Evolutionary conservation across 2,797 vertebrate species (phyloP).

Genomic region (Nyctibius grandis): DNA sequence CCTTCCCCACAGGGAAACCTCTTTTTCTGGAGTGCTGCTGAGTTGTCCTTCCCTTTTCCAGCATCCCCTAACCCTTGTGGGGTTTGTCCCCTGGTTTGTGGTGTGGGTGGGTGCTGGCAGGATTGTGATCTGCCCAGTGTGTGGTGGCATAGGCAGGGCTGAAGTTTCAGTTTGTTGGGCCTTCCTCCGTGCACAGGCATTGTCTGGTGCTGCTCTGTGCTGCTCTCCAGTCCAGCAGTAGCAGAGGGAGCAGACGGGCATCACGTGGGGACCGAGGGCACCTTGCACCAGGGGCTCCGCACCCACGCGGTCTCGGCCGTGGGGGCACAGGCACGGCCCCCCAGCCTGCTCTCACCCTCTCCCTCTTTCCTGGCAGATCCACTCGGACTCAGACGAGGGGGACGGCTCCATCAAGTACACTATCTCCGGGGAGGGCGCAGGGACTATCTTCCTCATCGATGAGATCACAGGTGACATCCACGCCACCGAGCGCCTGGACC

Average conservation of each 20-base stretch:
- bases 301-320: accelerated
- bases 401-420: conserved; percentile 98
- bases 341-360: not conserved
- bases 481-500: conserved; percentile 91
- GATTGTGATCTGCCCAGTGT: accelerated
- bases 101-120: not conserved
- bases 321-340: not conserved
- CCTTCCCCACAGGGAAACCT: not conserved
- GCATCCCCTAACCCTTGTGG: not conserved
- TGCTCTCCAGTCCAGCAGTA: not conserved
- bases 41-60: not conserved
- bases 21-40: not conserved
- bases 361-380: conserved; percentile 82
- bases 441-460: conserved; percentile 95
- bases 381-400: conserved; percentile 95
- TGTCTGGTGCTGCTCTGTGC: not conserved
- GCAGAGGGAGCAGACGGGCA: not conserved
- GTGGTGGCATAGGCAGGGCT: not conserved
- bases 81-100: not conserved
- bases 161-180: not conserved
- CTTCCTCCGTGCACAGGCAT: not conserved
- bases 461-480: conserved; percentile 96
- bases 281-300: not conserved
- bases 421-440: conserved; percentile 95
- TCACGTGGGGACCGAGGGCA: not conserved